Evolutionary conservation across 2,113 vertebrate species (phyloP), one percentile per base, ranked within the genome.

Genomic region (Limnothrissa miodon): DNA sequence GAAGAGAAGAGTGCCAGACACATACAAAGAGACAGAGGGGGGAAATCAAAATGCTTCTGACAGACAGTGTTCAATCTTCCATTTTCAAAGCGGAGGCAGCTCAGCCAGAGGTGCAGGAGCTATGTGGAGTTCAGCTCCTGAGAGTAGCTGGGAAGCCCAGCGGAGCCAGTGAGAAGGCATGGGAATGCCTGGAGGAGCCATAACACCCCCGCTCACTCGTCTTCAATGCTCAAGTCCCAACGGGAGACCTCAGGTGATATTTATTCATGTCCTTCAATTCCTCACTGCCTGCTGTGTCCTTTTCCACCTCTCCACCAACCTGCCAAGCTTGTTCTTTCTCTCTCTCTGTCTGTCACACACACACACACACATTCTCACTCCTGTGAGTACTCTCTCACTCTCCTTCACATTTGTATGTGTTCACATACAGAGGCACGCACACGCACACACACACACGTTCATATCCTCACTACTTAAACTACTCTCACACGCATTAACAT

Each of bases 221-320:
- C 46, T 46, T 13, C 13, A 46, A n/a, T 33, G n/a, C n/a, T 13
- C 29, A 29, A 74, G 66, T 44, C 45, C 19, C 45, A 48, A 51
- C 78, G n/a, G 62, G 45, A 70, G 45, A 56, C 79, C 45, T 21
- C 83, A 39, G 81, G 79, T 80, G 33, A 79, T 42, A 78, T 84
- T 83, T 78, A 59, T 83, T 78, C 53, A 83, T 78, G 79, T 74
- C 66, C 33, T 74, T 74, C 66, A 33, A n/a, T 10, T 29, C n/a
- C n/a, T 17, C 19, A 39, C 39, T 15, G 66, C 36, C 80, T 39
- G 21, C 21, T 19, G 15, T 21, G 48, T 17, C 48, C n/a, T n/a
- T n/a, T n/a, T n/a, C n/a, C n/a, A 83, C 36, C 36, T 19, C n/a
- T 21, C n/a, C 5, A 78, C 33, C 45, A 45, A 48, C 81, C 62